A percentile compares a stretch with the other conserved stretches of the same genome.
Evolutionary conservation across 2,113 vertebrate species (phyloP).

Genomic region (Microcebus griseorufus): DNA sequence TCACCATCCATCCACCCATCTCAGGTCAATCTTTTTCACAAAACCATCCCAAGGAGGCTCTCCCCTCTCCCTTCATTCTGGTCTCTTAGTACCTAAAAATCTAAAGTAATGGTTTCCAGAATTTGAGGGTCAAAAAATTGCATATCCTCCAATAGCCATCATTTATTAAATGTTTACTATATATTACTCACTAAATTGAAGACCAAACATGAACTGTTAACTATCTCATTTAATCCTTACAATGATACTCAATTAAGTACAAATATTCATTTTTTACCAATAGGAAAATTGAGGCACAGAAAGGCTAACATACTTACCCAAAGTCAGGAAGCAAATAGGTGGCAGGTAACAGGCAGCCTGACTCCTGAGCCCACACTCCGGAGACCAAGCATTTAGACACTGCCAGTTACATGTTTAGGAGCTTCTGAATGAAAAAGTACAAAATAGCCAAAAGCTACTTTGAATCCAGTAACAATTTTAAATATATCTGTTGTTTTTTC

Average conservation of each 20-base stretch:
- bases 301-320: not conserved
- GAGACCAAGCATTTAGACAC: conserved; percentile 23
- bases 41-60: not conserved
- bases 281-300: not conserved
- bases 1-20: not conserved
- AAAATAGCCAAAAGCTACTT: conserved; percentile 30
- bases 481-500: not conserved
- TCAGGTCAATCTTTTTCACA: not conserved
- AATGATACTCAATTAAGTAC: not conserved
- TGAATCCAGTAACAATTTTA: conserved; percentile 33
- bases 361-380: not conserved
- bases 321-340: not conserved
- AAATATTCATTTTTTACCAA: conserved; percentile 27
- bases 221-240: not conserved
- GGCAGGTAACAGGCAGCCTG: not conserved
- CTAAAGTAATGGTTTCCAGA: conserved; percentile 30
- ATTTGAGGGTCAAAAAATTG: not conserved
- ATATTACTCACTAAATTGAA: not conserved
- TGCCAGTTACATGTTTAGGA: not conserved
- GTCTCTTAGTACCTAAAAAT: conserved; percentile 22
- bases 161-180: not conserved
- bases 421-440: conserved; percentile 24
- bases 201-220: not conserved
- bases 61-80: not conserved
- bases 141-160: not conserved